A percentile compares a stretch with the other conserved stretches of the same genome.
These are phyloP conservation scores for Saguinus imperator DNA, from an alignment of 2,113 vertebrate genomes.

Conservation along the genomic window DNA sequence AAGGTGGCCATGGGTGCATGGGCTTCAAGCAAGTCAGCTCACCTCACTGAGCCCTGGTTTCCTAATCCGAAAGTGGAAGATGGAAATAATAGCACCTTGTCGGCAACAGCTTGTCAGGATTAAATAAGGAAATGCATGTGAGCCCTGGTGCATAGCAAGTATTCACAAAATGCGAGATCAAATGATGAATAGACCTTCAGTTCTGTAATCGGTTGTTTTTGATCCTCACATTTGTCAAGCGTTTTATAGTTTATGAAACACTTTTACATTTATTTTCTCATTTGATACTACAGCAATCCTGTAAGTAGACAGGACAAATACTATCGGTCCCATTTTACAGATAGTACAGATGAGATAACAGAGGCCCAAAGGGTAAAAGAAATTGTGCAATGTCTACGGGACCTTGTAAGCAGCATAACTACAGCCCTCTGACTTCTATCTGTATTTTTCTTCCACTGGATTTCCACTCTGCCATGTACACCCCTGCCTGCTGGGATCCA, in stretches of 20 bases:
- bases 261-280: neutral
- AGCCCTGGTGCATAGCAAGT: neutral
- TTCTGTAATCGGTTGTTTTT: constrained; percentile 2
- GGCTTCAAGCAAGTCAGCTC: neutral
- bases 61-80: neutral
- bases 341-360: neutral
- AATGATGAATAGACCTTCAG: neutral
- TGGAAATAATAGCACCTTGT: neutral
- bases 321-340: neutral
- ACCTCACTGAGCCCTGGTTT: neutral
- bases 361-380: neutral
- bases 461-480: neutral
- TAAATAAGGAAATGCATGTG: neutral
- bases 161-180: neutral
- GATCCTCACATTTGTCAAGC: neutral
- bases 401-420: neutral
- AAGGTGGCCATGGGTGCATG: too few relatives aligned
- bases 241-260: neutral
- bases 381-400: neutral
- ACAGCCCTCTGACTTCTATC: neutral
- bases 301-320: neutral
- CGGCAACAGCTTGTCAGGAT: neutral
- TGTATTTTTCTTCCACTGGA: neutral
- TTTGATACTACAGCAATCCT: neutral
- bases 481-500: neutral